Conservation (phyloP, 2,888 invertebrate species). For the Carabus problematicus region DNA sequence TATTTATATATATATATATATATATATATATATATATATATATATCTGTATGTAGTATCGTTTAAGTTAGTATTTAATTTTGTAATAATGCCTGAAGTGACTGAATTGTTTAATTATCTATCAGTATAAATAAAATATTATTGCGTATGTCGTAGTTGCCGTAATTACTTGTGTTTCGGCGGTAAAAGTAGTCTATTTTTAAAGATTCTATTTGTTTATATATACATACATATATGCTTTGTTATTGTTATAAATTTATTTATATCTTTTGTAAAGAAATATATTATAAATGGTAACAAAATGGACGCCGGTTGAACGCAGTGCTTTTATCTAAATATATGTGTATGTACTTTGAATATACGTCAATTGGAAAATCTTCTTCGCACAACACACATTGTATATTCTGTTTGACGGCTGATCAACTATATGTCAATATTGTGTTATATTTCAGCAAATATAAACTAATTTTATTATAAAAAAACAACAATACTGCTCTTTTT, state of each 20-base stretch:
- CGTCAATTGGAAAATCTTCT: background rate
- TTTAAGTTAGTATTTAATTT: no score
- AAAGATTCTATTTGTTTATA: constrained; percentile 35
- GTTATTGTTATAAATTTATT: constrained; percentile 31
- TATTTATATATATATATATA: no score
- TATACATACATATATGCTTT: constrained; percentile 16
- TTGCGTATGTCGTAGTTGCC: no score
- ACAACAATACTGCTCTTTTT: no score
- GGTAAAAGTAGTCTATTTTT: constrained; percentile 12
- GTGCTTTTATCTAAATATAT: constrained; percentile 14
- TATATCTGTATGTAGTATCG: no score
- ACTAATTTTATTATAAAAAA: constrained; percentile 38
- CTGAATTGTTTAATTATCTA: constrained; percentile 38
- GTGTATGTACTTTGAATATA: constrained; percentile 15
- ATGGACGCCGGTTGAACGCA: constrained; percentile 10
- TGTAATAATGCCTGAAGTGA: constrained; percentile 29
- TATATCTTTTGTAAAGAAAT: constrained; percentile 32
- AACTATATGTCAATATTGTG: constrained; percentile 33
- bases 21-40: no score
- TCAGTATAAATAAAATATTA: constrained; percentile 26
- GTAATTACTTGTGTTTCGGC: constrained; percentile 9
- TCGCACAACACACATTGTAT: constrained; percentile 32
- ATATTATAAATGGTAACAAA: background rate
- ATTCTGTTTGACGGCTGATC: constrained; percentile 29
- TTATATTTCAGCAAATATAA: constrained; percentile 41